Base-by-base conservation (phyloP, 2,888 invertebrate genomes). In the Oligia latruncula region DNA sequence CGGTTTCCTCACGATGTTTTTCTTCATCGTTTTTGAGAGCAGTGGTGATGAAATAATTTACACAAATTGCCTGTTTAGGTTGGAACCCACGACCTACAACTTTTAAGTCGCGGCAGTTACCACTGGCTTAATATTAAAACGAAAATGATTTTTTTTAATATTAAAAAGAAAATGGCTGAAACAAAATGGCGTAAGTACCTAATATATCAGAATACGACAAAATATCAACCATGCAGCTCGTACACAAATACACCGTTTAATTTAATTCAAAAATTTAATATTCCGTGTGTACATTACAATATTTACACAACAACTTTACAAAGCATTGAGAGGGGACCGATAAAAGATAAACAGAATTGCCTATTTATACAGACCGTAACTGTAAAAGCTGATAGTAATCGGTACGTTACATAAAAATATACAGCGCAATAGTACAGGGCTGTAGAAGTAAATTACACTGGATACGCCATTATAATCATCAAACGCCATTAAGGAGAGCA, bases 321-420 rank as follows among this genome's bases (percentile, higher is more conserved):
- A 93, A 92, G 91, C 92, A 91, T 91, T 58, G 77, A 79, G 79
- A 75, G 76, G 71, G 66, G 66, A 40, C 68, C 46, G 83, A 86
- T 87, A 84, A 81, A 81, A 88, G 90, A 87, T 89, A 89, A 93
- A 93, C 90, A 90, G 84, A 91, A 93, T 91, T 86, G 92, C 87
- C 92, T 90, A 93, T 94, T 93, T 93, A 92, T 91, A 91, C 92
- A 87, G 92, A 91, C 89, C 89, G 91, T 92, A 90, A 92, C 93
- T 93, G 94, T 94, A 93, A 88, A 85, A 89, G 11, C 67, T 84
- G 89, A 89, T 89, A 86, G 90, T 90, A 88, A 95, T 95, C 93
- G 89, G 85, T 71, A 58, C 81, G 91, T 90, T 87, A 91, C 93
- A 93, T 94, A 94, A 95, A 94, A 95, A 93, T 92, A 91, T 92